These are phyloP conservation scores for Catharus fuscescens DNA, from an alignment of 2,113 vertebrate genomes.

Conservation along the genomic window DNA sequence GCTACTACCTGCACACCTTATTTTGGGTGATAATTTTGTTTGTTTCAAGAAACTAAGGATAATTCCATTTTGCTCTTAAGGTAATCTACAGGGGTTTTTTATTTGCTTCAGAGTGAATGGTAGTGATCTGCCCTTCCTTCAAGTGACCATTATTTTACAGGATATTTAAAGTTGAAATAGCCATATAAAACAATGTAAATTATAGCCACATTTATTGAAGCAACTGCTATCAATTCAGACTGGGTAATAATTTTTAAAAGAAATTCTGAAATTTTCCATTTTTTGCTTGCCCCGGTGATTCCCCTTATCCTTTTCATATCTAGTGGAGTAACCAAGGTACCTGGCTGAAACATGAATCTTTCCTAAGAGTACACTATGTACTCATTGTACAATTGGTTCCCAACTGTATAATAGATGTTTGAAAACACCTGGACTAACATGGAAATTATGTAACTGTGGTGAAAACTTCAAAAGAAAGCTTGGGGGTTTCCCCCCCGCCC, in stretches of 20 bases:
- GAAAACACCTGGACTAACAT: slow-evolving; percentile 11
- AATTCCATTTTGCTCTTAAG: not conserved
- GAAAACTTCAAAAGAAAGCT: slow-evolving; percentile 45
- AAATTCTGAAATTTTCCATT: not conserved
- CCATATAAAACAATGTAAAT: not conserved
- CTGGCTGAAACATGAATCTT: not conserved
- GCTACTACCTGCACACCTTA: not conserved
- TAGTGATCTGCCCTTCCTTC: not conserved
- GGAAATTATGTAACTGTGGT: slow-evolving; percentile 6
- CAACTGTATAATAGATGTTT: not conserved
- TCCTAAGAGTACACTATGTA: not conserved
- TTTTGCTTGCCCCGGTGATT: not conserved
- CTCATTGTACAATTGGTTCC: not conserved
- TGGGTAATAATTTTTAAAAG: not conserved
- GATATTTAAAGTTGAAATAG: not conserved
- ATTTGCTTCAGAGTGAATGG: not conserved
- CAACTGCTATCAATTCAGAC: not conserved
- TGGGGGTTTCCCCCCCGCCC: not conserved
- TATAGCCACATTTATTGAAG: not conserved
- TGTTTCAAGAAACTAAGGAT: not conserved
- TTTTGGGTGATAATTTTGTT: not conserved
- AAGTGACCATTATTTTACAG: not conserved
- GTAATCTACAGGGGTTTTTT: rapidly evolving
- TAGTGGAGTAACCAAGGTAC: not conserved
- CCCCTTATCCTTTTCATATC: not conserved